These are phyloP conservation scores for Oligia fasciuncula DNA, from an alignment of 2,888 invertebrate genomes.

Conservation along the genomic window DNA sequence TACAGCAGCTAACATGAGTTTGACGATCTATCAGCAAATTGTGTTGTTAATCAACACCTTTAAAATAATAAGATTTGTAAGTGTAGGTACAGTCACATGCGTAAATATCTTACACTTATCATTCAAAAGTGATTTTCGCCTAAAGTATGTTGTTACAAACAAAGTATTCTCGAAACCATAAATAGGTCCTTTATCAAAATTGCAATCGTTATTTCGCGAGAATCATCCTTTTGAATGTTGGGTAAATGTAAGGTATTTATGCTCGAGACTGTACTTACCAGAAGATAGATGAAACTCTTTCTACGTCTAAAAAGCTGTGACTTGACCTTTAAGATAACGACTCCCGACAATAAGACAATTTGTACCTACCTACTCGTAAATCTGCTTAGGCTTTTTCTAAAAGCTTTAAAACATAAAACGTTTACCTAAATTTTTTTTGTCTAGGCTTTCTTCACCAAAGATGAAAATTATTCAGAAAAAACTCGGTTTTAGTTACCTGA, in stretches of 20 bases:
- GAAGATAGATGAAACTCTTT: not conserved
- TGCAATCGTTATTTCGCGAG: not conserved
- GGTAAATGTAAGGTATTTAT: not conserved
- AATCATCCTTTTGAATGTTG: not conserved
- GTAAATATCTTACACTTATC: not conserved
- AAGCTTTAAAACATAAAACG: slow-evolving; percentile 8
- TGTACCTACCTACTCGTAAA: slow-evolving; percentile 1
- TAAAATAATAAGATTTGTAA: not conserved
- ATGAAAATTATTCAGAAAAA: not conserved
- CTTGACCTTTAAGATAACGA: not conserved
- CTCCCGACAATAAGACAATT: not conserved
- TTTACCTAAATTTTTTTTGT: not conserved
- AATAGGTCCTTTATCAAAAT: not conserved
- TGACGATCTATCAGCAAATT: not conserved
- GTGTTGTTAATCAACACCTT: not conserved
- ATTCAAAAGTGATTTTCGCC: not conserved
- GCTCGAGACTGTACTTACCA: not conserved
- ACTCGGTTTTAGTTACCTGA: not conserved
- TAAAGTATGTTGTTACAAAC: not conserved
- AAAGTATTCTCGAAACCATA: not conserved
- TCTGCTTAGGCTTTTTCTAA: not conserved
- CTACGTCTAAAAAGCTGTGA: not conserved
- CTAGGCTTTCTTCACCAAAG: not conserved
- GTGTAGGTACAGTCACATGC: not conserved
- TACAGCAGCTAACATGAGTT: not conserved